Conservation (phyloP, 1,140 invertebrate species). For the Drosophila repleta region DNA sequence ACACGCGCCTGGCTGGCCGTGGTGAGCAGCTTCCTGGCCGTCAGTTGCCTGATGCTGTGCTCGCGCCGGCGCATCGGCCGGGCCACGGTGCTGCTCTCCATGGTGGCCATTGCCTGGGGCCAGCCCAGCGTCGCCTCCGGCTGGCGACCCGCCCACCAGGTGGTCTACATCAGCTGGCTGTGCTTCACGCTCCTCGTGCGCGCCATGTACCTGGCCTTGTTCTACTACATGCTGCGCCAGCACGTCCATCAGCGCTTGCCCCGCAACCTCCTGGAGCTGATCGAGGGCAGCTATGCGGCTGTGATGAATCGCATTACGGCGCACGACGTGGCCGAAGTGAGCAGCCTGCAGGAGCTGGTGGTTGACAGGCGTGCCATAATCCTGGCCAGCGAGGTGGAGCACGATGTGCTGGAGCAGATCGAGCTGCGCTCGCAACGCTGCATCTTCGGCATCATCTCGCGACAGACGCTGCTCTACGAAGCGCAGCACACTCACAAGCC, state of each 20-base stretch:
- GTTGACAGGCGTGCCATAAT: conserved; percentile 14
- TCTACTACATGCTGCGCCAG: conserved; percentile 56
- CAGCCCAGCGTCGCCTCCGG: conserved; percentile 27
- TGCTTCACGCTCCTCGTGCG: conserved; percentile 47
- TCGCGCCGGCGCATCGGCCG: conserved; percentile 11
- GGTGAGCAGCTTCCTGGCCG: conserved; percentile 31
- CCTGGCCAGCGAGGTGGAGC: conserved; percentile 37
- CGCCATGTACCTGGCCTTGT: conserved; percentile 54
- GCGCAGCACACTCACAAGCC: conserved; percentile 26
- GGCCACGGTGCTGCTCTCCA: conserved; percentile 34
- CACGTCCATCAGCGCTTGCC: conserved; percentile 54
- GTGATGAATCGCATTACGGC: conserved; percentile 50
- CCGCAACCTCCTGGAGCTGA: conserved; percentile 34
- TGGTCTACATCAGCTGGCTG: conserved; percentile 53
- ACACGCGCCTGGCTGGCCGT: conserved; percentile 44
- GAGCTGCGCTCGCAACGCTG: conserved; percentile 14
- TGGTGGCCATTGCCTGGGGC: conserved; percentile 41
- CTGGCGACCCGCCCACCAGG: conserved; percentile 31
- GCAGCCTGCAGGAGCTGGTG: conserved; percentile 29
- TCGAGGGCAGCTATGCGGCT: conserved; percentile 35
- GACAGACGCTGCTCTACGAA: conserved; percentile 44
- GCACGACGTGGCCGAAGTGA: conserved; percentile 45
- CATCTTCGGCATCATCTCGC: conserved; percentile 42
- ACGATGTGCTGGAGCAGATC: conserved; percentile 38
- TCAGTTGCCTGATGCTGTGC: conserved; percentile 37